Percentiles rank a stretch among this genome's conserved stretches.
Evolutionary conservation across 2,797 vertebrate genomes (phyloP).

Genomic region (Syngnathus rostellatus): DNA sequence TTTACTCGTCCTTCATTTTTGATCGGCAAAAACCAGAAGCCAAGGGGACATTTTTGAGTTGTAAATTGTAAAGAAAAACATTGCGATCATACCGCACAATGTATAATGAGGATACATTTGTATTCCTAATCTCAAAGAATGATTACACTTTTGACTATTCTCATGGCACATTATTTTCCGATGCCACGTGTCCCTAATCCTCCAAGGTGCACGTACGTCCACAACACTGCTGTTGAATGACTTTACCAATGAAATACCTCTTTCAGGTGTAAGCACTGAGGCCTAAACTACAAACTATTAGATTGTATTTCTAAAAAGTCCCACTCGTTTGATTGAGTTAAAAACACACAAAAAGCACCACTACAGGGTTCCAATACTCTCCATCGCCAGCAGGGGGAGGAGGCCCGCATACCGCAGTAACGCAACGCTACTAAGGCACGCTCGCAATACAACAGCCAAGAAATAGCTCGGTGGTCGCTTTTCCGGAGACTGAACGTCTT

Average conservation of each 20-base stretch:
- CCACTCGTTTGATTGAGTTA: background rate
- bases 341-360: background rate
- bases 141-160: background rate
- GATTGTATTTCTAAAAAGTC: background rate
- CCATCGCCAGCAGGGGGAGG: constrained; percentile 1
- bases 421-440: constrained; percentile 54
- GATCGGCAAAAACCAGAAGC: too few relatives aligned
- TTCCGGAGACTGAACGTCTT: constrained; percentile 8
- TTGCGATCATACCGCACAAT: too few relatives aligned
- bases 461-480: constrained; percentile 58
- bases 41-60: too few relatives aligned
- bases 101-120: too few relatives aligned
- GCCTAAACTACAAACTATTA: background rate
- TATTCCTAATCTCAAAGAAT: background rate
- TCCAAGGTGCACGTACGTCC: background rate
- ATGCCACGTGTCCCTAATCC: background rate
- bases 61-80: too few relatives aligned
- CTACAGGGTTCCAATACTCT: background rate
- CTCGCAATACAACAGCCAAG: constrained; percentile 66
- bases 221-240: background rate
- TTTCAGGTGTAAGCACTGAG: background rate
- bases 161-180: background rate
- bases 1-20: background rate
- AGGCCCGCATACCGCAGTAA: constrained; percentile 37
- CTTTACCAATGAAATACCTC: background rate